A percentile compares a stretch with the other conserved stretches of the same genome.
Evolutionary conservation across 2,113 vertebrate species (phyloP).

Genomic region (Tragelaphus strepsiceros): DNA sequence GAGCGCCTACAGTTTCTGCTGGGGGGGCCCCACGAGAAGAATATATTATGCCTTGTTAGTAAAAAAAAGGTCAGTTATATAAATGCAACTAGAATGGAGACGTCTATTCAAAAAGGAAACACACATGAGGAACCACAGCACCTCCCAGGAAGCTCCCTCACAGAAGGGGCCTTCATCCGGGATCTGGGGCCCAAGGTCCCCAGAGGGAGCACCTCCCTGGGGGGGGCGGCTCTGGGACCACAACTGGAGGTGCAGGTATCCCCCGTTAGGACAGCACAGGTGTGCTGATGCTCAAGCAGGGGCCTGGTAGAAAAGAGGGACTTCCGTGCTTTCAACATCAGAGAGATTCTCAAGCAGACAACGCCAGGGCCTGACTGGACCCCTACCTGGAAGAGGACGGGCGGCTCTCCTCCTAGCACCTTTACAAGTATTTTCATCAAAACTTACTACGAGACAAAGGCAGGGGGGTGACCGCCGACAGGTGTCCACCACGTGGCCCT

Average conservation of each 20-base stretch:
- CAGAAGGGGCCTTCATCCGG: too few relatives aligned
- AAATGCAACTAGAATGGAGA: slow-evolving; percentile 17
- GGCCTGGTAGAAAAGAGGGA: not conserved
- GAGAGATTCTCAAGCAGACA: not conserved
- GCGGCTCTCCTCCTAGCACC: not conserved
- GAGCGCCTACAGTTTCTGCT: slow-evolving; percentile 46
- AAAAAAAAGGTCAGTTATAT: slow-evolving; percentile 46
- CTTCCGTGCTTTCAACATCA: not conserved
- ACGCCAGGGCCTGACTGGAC: rapidly evolving
- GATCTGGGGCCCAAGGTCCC: not conserved
- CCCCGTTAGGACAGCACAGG: not conserved
- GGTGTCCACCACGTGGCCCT: not conserved
- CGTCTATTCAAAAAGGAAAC: not conserved
- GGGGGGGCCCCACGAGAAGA: slow-evolving; percentile 65
- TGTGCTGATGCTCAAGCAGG: not conserved
- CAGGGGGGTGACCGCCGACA: not conserved
- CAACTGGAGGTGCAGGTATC: not conserved
- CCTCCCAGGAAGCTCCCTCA: not conserved
- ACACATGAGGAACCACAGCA: not conserved
- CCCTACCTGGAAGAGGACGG: rapidly evolving
- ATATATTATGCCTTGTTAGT: slow-evolving; percentile 50
- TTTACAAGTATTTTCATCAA: not conserved
- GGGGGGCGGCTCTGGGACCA: not conserved
- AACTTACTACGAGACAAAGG: not conserved
- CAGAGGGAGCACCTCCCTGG: not conserved